Base-by-base conservation (phyloP, 2,888 invertebrate species). In the Dermolepida albohirtum region DNA sequence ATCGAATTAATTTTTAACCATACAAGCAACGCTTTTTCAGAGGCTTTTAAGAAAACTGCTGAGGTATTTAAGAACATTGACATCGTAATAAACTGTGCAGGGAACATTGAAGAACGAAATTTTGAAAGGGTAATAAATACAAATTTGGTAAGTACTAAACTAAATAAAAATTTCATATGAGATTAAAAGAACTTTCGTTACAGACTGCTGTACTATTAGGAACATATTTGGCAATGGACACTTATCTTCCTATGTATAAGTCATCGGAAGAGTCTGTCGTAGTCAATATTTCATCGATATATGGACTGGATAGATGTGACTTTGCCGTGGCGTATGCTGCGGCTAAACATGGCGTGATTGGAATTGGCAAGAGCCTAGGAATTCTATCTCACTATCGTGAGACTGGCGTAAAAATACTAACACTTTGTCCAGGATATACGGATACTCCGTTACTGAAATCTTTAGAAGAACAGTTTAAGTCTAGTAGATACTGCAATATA, bases 61-160 rank as follows among this genome's bases (percentile, higher is more conserved):
- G 66, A 66, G 29, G 17, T 16, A 11, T 66, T 66, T 27, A 12
- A 47, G 2, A 52, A 55, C 17, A 44, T 66, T 5, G 66, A 66
- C 47, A 54, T 65, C 34, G 22, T 65, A 34, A 52, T 65, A 14
- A 92, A 92, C 82, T 92, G 92, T 79, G 92, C 92, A 2, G 92
- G 91, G 5, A 88, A 90, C 41, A 89, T 90, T 87, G 90, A 90
- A 79, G 90, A 90, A 76, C 83, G 90, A 74, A 89, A 90, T 77
- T 90, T 90, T 90, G 89, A 90, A 77, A 83, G 90, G 6, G 89
- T 89, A 80, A 89, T 90, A 17, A 90, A 27, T 0, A 11, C 55
- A 17, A 66, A 66, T n/a, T 22, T 66, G 16, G 55, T 65, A 17
- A 17, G 22, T 59, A 29, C 5, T 8, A 10, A 34, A 34, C 1